A percentile compares a stretch with the other conserved stretches of the same genome.
Conservation (phyloP, 2,888 invertebrate species). For the Ennomos erosarius region DNA sequence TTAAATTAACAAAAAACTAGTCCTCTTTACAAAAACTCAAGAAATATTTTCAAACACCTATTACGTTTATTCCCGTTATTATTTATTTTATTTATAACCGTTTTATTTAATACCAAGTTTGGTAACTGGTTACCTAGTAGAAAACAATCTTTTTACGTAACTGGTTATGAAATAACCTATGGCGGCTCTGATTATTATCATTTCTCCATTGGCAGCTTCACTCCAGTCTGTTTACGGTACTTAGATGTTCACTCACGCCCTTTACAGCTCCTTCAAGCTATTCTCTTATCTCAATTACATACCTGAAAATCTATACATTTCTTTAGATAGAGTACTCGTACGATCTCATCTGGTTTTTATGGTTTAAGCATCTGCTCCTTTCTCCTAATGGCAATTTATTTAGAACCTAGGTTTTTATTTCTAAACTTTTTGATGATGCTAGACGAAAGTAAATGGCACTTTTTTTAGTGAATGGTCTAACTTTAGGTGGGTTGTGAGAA, state of each 20-base stretch:
- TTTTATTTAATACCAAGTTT: no score
- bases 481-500: not conserved
- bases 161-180: no score
- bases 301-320: constrained; percentile 19
- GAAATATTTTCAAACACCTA: not conserved
- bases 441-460: constrained; percentile 9
- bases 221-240: constrained; percentile 1
- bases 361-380: constrained; percentile 16
- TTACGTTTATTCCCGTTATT: no score
- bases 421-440: constrained; percentile 11
- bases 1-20: not conserved
- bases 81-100: no score
- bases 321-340: not conserved
- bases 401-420: constrained; percentile 14
- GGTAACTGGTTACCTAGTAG: no score
- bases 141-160: no score
- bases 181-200: constrained; percentile 3
- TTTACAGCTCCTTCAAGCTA: constrained; percentile 11
- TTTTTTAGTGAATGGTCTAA: constrained; percentile 8
- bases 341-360: constrained; percentile 8
- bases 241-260: constrained; percentile 1
- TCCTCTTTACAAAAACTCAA: not conserved
- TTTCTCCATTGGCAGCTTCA: constrained; percentile 7
- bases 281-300: constrained; percentile 1
- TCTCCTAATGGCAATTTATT: constrained; percentile 15